These are phyloP conservation scores for Phthorimaea operculella DNA, from an alignment of 1,140 invertebrate species.

Conservation along the genomic window DNA sequence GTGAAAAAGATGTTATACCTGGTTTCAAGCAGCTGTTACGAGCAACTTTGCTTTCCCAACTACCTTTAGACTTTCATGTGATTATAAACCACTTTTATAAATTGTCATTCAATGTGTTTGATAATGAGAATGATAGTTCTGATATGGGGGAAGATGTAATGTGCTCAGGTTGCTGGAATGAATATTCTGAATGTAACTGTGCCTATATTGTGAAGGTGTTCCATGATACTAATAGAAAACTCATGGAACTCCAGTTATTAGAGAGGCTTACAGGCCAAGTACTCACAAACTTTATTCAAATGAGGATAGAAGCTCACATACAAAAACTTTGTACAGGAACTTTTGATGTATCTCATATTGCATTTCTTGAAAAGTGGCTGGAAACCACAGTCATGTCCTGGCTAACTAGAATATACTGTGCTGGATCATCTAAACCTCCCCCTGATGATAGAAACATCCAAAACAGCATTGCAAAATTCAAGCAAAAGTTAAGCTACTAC, in stretches of 20 bases:
- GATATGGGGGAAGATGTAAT: constrained; percentile 69
- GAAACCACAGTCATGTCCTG: constrained; percentile 84
- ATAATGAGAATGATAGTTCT: constrained; percentile 63
- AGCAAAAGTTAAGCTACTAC: constrained; percentile 84
- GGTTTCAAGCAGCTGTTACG: constrained; percentile 75
- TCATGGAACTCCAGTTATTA: constrained; percentile 80
- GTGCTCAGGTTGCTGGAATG: constrained; percentile 79
- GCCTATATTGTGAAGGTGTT: constrained; percentile 79
- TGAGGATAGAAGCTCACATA: constrained; percentile 83
- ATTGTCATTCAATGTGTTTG: constrained; percentile 79
- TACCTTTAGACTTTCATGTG: constrained; percentile 75
- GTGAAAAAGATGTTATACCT: constrained; percentile 65
- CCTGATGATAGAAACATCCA: constrained; percentile 65
- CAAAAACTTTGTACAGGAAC: constrained; percentile 82
- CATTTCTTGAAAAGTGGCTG: constrained; percentile 83
- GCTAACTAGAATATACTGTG: constrained; percentile 82
- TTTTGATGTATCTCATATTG: constrained; percentile 83
- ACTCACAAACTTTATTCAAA: constrained; percentile 82
- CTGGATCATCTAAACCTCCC: constrained; percentile 69
- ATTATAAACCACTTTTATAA: constrained; percentile 82
- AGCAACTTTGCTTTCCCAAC: constrained; percentile 75
- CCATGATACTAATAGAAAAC: constrained; percentile 79
- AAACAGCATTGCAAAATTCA: constrained; percentile 74
- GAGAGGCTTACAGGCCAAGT: constrained; percentile 84
- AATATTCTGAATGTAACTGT: constrained; percentile 77